Base-by-base conservation (phyloP, 2,113 vertebrate species). In the Prunella fulvescens region DNA sequence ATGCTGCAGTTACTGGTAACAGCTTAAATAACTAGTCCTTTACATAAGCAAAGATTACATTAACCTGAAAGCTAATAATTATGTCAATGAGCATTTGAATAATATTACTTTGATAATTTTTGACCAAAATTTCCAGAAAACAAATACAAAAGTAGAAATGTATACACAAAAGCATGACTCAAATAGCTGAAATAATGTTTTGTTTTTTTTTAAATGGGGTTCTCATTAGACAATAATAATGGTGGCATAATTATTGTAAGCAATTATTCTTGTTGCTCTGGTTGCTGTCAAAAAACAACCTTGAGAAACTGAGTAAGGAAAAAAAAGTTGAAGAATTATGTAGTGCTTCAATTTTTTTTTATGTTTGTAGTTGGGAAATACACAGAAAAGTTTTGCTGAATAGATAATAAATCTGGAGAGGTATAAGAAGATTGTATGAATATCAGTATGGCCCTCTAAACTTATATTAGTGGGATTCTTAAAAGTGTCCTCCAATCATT, bases 21-120 rank as follows among this genome's bases (percentile, higher is more conserved):
- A 78, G 62, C 39, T 92, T 97, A 91, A 95, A 89, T 95, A 90
- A 80, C 69, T 44, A 44, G 62, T 28, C 37, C 10, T 51, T 96
- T 96, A 92, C 16, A 14, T 95, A 95, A 96, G 80, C 86, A 86
- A 89, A 71, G 44, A 88, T 22, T 54, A 57, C 9, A 4, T 62
- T 86, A 95, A 71, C 56, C 70, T 92, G 47, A 61, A 83, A 74
- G n/a, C 35, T 87, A 71, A 71, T 72, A 37, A 90, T 85, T 85
- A 24, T 45, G 16, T 50, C 19, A 83, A 31, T 47, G 58, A 86
- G 45, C 23, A 74, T 86, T 35, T 83, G 16, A 57, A 78, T 61
- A 79, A 84, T 37, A 40, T 24, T 74, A 60, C 19, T 73, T 15
- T 51, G 37, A 54, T 70, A 64, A 57, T 72, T 81, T 81, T 69